Conservation (phyloP, 2,888 invertebrate genomes). For the Apamea epomidion region DNA sequence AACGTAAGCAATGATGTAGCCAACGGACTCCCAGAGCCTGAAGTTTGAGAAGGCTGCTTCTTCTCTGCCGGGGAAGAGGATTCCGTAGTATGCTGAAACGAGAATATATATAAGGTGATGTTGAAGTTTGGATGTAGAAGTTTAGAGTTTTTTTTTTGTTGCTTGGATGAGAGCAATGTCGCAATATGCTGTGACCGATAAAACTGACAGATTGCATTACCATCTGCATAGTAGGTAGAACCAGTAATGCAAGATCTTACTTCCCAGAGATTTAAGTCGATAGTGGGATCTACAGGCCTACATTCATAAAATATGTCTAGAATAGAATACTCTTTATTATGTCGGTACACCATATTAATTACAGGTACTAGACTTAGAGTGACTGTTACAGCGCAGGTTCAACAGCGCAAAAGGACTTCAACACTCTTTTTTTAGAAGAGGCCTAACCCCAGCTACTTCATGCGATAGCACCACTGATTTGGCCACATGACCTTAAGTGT, state of each 20-base stretch:
- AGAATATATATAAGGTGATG: neutral
- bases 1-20: constrained; percentile 92
- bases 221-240: neutral
- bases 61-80: constrained; percentile 91
- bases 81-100: constrained; percentile 91
- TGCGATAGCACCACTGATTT: neutral
- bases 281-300: neutral
- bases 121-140: neutral
- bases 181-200: neutral
- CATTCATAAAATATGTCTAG: neutral
- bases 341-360: no score
- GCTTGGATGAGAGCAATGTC: neutral
- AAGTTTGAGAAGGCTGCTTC: constrained; percentile 93
- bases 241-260: neutral
- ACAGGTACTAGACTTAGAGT: neutral
- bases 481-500: neutral
- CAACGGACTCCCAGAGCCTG: constrained; percentile 92
- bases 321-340: neutral
- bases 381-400: neutral
- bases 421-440: neutral
- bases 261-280: neutral
- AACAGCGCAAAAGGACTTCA: neutral
- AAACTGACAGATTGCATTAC: neutral
- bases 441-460: neutral
- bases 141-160: neutral